Evolutionary conservation across 2,113 vertebrate species (phyloP).

Genomic region (Zapornia atra): DNA sequence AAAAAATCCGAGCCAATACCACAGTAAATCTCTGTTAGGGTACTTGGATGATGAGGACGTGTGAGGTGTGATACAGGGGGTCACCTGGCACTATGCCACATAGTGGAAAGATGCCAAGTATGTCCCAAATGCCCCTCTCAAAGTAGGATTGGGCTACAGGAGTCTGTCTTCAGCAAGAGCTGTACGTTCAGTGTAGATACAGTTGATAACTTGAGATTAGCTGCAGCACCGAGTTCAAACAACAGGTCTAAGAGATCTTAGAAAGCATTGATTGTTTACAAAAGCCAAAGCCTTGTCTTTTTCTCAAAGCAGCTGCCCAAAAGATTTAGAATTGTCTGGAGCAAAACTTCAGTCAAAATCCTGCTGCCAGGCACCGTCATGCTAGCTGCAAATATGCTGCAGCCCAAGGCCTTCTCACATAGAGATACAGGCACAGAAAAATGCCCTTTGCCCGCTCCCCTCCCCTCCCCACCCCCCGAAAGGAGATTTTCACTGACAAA

Average conservation of each 20-base stretch:
- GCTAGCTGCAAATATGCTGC: background rate
- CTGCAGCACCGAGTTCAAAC: background rate
- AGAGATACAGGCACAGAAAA: background rate
- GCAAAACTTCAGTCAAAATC: background rate
- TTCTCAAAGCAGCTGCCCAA: background rate
- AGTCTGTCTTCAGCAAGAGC: background rate
- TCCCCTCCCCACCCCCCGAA: background rate
- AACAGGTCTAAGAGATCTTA: background rate
- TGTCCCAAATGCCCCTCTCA: background rate
- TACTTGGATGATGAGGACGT: background rate
- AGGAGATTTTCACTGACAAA: constrained; percentile 3
- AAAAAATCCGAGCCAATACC: background rate
- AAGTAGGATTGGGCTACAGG: background rate
- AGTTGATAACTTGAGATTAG: background rate
- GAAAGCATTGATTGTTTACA: background rate
- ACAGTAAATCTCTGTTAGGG: background rate
- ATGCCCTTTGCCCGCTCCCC: background rate
- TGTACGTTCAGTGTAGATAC: background rate
- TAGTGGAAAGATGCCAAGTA: background rate
- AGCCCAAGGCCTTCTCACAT: background rate
- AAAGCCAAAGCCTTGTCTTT: background rate
- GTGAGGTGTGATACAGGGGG: background rate
- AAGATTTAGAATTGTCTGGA: background rate
- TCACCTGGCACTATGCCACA: background rate
- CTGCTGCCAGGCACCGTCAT: background rate